Conservation (phyloP, 2,888 invertebrate genomes). For the Polyommatus icarus region DNA sequence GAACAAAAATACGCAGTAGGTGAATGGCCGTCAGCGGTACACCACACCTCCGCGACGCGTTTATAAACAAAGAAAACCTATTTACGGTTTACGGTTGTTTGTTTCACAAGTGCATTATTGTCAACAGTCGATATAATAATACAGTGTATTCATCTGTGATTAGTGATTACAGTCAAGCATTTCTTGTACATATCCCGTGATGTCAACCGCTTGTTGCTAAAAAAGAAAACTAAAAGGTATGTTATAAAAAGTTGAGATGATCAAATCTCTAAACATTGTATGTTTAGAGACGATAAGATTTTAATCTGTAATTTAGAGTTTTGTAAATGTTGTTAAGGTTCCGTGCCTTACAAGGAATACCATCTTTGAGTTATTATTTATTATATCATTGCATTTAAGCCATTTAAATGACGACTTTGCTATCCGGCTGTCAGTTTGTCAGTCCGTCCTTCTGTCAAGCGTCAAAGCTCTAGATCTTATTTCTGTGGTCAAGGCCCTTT, state of each 20-base stretch:
- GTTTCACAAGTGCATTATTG: neutral
- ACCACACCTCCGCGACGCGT: neutral
- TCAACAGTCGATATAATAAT: neutral
- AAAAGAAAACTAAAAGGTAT: neutral
- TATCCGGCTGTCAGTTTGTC: no score
- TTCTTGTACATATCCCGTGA: neutral
- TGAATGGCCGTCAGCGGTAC: slow-evolving; percentile 9
- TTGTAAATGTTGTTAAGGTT: neutral
- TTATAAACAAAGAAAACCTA: neutral
- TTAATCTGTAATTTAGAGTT: neutral
- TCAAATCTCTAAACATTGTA: neutral
- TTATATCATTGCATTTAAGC: no score
- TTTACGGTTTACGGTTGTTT: neutral
- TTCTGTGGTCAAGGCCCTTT: no score
- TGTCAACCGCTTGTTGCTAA: neutral
- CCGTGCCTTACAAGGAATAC: neutral
- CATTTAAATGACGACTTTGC: no score
- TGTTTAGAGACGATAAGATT: neutral
- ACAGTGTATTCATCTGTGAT: neutral
- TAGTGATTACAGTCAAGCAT: neutral
- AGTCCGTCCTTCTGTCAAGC: no score
- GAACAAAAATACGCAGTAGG: slow-evolving; percentile 27
- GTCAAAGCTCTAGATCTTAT: no score
- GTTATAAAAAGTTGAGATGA: neutral
- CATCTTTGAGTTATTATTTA: no score